Base-by-base conservation (phyloP, 2,797 vertebrate species). In the Odontamblyopus lacepedii region DNA sequence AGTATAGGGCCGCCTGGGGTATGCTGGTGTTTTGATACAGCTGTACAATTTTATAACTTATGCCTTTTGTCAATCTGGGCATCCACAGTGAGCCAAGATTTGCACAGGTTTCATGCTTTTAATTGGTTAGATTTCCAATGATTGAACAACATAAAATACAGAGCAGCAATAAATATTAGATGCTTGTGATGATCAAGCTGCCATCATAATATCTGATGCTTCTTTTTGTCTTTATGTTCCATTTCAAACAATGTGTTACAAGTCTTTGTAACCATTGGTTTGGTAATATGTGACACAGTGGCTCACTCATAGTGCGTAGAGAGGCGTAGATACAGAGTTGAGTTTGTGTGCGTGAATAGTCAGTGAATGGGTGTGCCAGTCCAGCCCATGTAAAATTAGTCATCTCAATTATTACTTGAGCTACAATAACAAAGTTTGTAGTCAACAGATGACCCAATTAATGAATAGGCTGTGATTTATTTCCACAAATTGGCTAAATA, bases 21-120 rank as follows among this genome's bases (percentile, higher is more conserved):
- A 70, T 72, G 67, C 79, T 72, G 82, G 77, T 84, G 78, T 86
- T 27, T 63, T 81, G 70, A 85, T 80, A 78, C 87, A 77, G 77
- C 71, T 72, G 73, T 83, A 81, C 32, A 35, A 63, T n/a, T 7
- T n/a, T n/a, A 35, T 61, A 15, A 16, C 29, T 30, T 60, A 59
- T 60, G 13, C 57, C 15, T 60, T 61, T 61, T 30, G 59, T 61
- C 29, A 61, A 4, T 30, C 29, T 29, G 13, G 13, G 29, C 16
- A 19, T 29, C 13, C 29, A 18, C 59, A 61, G 2, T 2, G 5
- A 30, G 27, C 59, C 29, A 18, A 61, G 9, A 23, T 57, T 57
- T 57, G 11, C 23, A 13, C 55, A 57, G 23, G 3, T 57, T 26
- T 57, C 23, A 12, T 26, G 18, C 23, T 26, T 44, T 56, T 9